Evolutionary conservation across 2,888 invertebrate genomes (phyloP), one percentile per base, ranked within the genome.

Genomic region (Andrena hattorfiana): DNA sequence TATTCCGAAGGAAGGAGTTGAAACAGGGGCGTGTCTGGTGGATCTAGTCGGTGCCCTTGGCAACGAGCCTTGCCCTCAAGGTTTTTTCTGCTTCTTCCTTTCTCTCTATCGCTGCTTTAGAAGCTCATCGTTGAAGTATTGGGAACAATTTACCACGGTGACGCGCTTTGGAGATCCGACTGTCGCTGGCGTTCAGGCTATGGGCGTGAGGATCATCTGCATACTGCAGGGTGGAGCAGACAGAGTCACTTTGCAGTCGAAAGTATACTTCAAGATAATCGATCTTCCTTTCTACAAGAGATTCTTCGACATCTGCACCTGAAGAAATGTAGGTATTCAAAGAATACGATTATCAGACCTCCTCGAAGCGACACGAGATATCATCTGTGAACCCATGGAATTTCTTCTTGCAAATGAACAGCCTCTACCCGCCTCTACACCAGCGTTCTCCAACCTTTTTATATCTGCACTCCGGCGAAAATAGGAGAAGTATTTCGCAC

Each of bases 11-110:
- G 73, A 70, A 85, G 59, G 54, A 72, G 51, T 30, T 49, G 70
- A 75, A 56, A 26, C 56, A 56, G 23, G 67, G 88, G 79, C 85
- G 86, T 83, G 85, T 76, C 81, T 80, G 62, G 81, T 74, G 84
- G 86, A 89, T 84, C 86, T 85, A 89, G 86, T 85, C 85, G 89
- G 79, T 87, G 89, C 90, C 91, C 91, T 92, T 91, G 92, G 84
- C 88, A 71, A 66, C 63, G 79, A 74, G 77, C 51, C 71, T 74
- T 69, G 72, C 63, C 66, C 56, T 77, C 67, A 28, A 70, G 35
- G 63, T 56, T 74, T 77, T 79, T 35, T 71, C 51, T 2, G 30
- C 7, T 42, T 66, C 28, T 49, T 76, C 71, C 67, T 80, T 76
- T 76, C 70, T 64, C 32, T 49, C 49, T 66, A 68, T 63, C 54